Evolutionary conservation across 1,140 invertebrate species (phyloP).

Genomic region (Papilio aristodemus): DNA sequence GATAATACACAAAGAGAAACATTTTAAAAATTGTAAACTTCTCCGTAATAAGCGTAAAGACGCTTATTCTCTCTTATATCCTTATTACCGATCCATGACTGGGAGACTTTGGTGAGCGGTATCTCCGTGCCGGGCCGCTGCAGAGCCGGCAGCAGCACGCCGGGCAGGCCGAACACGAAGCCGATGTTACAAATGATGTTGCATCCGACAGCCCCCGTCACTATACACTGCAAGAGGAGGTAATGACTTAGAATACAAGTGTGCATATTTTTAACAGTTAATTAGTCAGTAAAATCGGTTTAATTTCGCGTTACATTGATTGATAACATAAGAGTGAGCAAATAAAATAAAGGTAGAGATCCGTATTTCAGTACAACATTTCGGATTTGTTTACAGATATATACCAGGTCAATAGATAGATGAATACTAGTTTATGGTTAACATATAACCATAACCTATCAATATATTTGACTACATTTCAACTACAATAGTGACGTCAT

Average conservation of each 20-base stretch:
- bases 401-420: too few species aligned
- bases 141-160: conserved; percentile 42
- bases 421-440: too few species aligned
- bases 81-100: conserved; percentile 46
- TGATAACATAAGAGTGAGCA: too few species aligned
- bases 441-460: not conserved
- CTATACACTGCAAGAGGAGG: conserved; percentile 43
- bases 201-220: conserved; percentile 36
- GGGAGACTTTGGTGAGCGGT: conserved; percentile 23
- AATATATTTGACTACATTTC: not conserved
- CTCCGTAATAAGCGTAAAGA: too few species aligned
- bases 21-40: too few species aligned
- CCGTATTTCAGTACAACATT: too few species aligned
- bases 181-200: conserved; percentile 41
- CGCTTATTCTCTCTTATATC: too few species aligned
- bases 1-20: too few species aligned
- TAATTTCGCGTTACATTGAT: too few species aligned
- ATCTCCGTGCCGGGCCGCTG: conserved; percentile 35
- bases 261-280: not conserved
- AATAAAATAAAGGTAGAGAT: too few species aligned
- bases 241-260: too few species aligned
- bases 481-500: not conserved
- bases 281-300: not conserved
- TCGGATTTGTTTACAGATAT: too few species aligned
- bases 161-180: conserved; percentile 39